Evolutionary conservation across 2,113 vertebrate species (phyloP).

Genomic region (Chloroceryle aenea): DNA sequence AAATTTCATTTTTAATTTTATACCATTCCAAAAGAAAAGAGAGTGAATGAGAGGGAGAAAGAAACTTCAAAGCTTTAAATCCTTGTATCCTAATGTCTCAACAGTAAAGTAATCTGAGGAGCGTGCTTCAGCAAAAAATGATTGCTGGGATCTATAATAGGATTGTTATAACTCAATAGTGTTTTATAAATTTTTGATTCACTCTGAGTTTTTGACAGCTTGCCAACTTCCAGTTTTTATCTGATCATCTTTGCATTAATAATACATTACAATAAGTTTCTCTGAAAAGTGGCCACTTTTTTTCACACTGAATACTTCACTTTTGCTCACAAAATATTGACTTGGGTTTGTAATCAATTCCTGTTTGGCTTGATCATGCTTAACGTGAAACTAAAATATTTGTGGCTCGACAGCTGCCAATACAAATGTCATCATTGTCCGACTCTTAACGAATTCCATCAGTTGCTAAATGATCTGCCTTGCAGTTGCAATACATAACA

Average conservation of each 20-base stretch:
- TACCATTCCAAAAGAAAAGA: constrained; percentile 47
- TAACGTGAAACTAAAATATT: constrained; percentile 64
- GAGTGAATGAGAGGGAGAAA: background rate
- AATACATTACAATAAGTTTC: constrained; percentile 76
- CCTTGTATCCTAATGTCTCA: constrained; percentile 56
- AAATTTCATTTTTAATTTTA: constrained; percentile 78
- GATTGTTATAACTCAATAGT: constrained; percentile 82
- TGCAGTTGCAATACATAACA: constrained; percentile 25
- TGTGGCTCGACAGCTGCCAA: constrained; percentile 49
- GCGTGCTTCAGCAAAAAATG: constrained; percentile 72
- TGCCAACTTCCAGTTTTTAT: constrained; percentile 80
- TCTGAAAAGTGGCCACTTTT: constrained; percentile 55
- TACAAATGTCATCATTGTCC: constrained; percentile 52
- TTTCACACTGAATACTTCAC: constrained; percentile 51
- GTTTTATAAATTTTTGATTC: constrained; percentile 85
- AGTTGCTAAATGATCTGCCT: constrained; percentile 62
- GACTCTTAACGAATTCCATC: constrained; percentile 64
- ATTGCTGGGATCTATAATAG: constrained; percentile 77
- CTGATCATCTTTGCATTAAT: constrained; percentile 81
- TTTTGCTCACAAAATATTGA: constrained; percentile 76
- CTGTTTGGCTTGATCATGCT: constrained; percentile 69
- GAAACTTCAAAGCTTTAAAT: constrained; percentile 59
- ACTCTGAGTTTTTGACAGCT: constrained; percentile 77
- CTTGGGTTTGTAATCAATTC: constrained; percentile 74
- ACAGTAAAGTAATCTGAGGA: constrained; percentile 60